Base-by-base conservation (phyloP, 2,888 invertebrate species). In the Iphiclides podalirius region DNA sequence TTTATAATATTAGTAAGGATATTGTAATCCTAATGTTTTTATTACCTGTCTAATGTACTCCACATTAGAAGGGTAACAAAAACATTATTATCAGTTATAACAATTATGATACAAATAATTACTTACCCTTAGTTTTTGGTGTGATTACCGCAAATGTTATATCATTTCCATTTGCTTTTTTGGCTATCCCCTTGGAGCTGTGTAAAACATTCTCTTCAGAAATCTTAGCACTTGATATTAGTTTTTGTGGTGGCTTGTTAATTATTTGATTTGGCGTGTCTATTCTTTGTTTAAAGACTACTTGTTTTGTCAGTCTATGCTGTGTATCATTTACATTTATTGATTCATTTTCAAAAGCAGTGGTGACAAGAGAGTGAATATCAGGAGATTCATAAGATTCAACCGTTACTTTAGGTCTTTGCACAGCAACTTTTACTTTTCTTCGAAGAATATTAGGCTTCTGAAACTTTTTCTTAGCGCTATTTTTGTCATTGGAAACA, bases 361-460 rank as follows among this genome's bases (percentile, higher is more conserved):
- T 48, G 35, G 44, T 53, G 46, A 58, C 49, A 51, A 59, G 47
- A 47, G 59, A 54, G 53, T 60, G 58, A 9, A 46, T 47, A 33
- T 60, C 55, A 23, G 52, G 57, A 64, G 70, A 64, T 64, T 71
- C 70, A 57, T 51, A 54, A 36, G 39, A 14, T 47, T 54, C 61
- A 34, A 53, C 14, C 14, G 52, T 54, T 31, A 55, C 47, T 49
- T 53, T 31, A 33, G 64, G 55, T 37, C 49, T 28, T 17, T 57
- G 47, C 35, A 44, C 49, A 17, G 50, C 33, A 4, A 58, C 52
- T 50, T 77, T 82, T 7, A 72, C 42, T 52, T 75, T 83, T 55
- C 67, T 78, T 50, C 87, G 67, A 15, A 88, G 71, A 52, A 88
- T 88, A 59, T 87, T 88, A 45, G 87, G 87, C 57, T 85, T 87